Evolutionary conservation across 2,797 vertebrate genomes (phyloP).

Genomic region (Xiphorhynchus erythropygius): DNA sequence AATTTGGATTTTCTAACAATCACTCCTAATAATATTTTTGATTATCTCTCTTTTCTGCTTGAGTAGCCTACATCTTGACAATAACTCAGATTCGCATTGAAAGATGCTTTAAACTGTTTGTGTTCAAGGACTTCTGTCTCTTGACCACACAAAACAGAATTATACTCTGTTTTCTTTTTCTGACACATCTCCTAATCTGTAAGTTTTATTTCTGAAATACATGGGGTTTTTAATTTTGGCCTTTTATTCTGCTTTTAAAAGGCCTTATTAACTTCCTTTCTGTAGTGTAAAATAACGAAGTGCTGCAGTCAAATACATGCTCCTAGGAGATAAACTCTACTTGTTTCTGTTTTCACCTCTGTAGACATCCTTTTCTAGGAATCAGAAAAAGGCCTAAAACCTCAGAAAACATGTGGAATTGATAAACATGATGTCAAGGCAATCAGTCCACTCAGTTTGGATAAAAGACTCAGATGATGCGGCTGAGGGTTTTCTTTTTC

Average conservation of each 20-base stretch:
- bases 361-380: slow-evolving; percentile 3
- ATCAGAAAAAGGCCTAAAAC: background rate
- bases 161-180: background rate
- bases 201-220: background rate
- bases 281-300: background rate
- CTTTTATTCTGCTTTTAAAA: background rate
- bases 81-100: background rate
- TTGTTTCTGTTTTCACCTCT: slow-evolving; percentile 18
- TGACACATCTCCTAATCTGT: background rate
- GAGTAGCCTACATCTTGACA: background rate
- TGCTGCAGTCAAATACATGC: background rate
- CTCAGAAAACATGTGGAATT: background rate
- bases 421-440: slow-evolving; percentile 12
- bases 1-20: background rate
- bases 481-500: background rate
- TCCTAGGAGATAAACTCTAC: background rate
- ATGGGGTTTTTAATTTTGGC: background rate
- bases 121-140: background rate
- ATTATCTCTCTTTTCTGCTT: background rate
- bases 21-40: background rate
- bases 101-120: background rate
- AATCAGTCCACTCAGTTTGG: slow-evolving; percentile 2
- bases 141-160: background rate
- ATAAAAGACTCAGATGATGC: background rate
- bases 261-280: background rate